A percentile compares a stretch with the other conserved stretches of the same genome.
phyloP scores from a whole-genome alignment of 2,113 vertebrate genomes.

The Mola mola region DNA sequence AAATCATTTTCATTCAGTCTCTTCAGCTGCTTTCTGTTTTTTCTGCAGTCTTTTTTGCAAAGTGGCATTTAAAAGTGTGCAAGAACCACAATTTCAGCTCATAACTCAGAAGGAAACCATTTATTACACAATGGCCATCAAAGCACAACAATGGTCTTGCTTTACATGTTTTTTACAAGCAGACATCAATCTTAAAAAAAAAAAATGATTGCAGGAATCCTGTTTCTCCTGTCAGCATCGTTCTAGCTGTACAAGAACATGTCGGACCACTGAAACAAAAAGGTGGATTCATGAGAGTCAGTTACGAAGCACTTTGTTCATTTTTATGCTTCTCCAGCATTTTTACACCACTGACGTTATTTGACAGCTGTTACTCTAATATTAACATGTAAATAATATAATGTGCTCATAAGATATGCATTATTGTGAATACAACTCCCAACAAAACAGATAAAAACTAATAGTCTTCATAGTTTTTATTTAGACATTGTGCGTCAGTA shows the following conservation, averaged over 20 bases:
- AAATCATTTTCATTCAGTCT: too few relatives aligned
- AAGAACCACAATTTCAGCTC: neutral
- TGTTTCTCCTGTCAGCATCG: neutral
- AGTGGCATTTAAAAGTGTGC: neutral
- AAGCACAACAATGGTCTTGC: too few relatives aligned
- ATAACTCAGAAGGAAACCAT: neutral
- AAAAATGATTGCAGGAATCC: neutral
- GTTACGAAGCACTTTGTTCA: too few relatives aligned
- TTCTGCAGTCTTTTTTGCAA: neutral
- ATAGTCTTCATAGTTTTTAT: neutral
- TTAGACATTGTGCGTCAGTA: too few relatives aligned
- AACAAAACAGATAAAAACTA: neutral
- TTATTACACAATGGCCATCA: conserved; percentile 11
- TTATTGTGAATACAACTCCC: too few relatives aligned
- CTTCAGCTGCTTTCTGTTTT: too few relatives aligned
- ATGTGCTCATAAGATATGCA: neutral
- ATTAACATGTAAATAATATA: neutral
- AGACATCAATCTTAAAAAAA: too few relatives aligned
- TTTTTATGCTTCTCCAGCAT: neutral
- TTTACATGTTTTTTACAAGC: too few relatives aligned
- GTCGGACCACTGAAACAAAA: conserved; percentile 35
- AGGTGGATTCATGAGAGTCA: neutral
- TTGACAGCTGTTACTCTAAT: neutral
- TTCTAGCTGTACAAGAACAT: conserved; percentile 35
- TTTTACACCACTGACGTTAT: too few relatives aligned